Evolutionary conservation across 53 echinoderm and acorn worm genomes (phyloP), one percentile per base, ranked within the genome.

Genomic region (Patiria pectinifera): DNA sequence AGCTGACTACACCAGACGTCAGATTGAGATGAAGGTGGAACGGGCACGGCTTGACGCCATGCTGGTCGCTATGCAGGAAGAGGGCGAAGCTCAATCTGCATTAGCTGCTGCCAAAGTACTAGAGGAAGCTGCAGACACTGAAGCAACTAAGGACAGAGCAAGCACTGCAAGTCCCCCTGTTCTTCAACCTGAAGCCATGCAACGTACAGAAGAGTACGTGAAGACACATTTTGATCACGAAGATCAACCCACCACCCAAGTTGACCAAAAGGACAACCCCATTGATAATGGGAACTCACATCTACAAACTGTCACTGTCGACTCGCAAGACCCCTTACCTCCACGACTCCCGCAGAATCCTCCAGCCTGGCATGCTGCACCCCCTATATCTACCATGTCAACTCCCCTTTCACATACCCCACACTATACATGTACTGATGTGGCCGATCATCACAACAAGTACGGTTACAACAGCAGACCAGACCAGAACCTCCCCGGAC

Each of bases 1-100:
- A 69, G 85, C 85, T 69, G 70, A 85, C 47, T 85, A 85, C 85
- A 69, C 69, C 70, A 85, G 45, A 14, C 85, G 85, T 66, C 85
- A 85, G 25, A 85, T 85, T 69, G 85, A 85, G 70, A 85, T 83
- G 84, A 83, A 83, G 25, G 84, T 83, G 60, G 84, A 83, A 62
- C 63, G 84, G 59, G 84, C 84, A 69, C 85, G 85, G 5, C 44
- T 85, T 43, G 71, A 85, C 47, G 85, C 85, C 18, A 85, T 69
- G 85, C 69, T 85, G 13, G 10, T 19, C 70, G 85, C 85, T 69
- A 12, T 85, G 85, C 85, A 85, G 4, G 85, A 85, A 69, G 85
- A 85, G 9, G 85, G 85, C 46, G 85, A 85, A 69, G 85, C 71
- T 69, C 69, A 85, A 69, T 83, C 84, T 62, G 84, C 63, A 61